Percentiles rank a stretch among this genome's conserved stretches.
These are phyloP conservation scores for Periophthalmus modestus DNA, from an alignment of 2,113 vertebrate genomes.

Conservation along the genomic window DNA sequence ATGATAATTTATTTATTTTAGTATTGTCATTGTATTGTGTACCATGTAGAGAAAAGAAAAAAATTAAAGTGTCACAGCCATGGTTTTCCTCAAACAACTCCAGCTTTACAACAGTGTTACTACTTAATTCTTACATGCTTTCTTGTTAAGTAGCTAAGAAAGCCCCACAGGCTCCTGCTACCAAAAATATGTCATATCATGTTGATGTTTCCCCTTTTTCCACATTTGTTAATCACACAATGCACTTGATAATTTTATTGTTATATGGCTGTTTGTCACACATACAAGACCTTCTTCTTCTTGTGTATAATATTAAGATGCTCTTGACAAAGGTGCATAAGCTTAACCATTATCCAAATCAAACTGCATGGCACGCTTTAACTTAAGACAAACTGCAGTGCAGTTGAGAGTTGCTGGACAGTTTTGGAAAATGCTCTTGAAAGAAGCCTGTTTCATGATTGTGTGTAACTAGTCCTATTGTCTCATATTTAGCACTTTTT, in stretches of 20 bases:
- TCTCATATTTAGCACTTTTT: constrained; percentile 26
- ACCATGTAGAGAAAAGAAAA: constrained; percentile 25
- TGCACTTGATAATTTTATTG: background rate
- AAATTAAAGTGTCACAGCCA: constrained; percentile 2
- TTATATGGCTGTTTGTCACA: background rate
- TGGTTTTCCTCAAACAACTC: constrained; percentile 6
- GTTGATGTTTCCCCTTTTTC: constrained; percentile 1
- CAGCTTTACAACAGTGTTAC: constrained; percentile 20
- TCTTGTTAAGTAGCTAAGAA: constrained; percentile 19
- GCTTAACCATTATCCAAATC: constrained; percentile 16
- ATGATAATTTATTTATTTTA: constrained; percentile 60
- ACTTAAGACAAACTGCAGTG: background rate
- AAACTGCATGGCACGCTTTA: constrained; percentile 10
- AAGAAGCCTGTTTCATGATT: constrained; percentile 5
- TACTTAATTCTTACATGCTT: constrained; percentile 9
- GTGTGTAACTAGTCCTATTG: constrained; percentile 3
- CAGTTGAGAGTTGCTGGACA: constrained; percentile 1
- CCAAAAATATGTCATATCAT: constrained; percentile 15
- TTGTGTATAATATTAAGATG: constrained; percentile 2
- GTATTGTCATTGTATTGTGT: constrained; percentile 50
- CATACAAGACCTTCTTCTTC: background rate
- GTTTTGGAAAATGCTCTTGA: constrained; percentile 16
- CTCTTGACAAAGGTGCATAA: constrained; percentile 26
- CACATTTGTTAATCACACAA: constrained; percentile 1
- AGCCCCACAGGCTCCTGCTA: constrained; percentile 16